Evolutionary conservation across 2,113 vertebrate species (phyloP).

Genomic region (Engraulis encrasicolus): DNA sequence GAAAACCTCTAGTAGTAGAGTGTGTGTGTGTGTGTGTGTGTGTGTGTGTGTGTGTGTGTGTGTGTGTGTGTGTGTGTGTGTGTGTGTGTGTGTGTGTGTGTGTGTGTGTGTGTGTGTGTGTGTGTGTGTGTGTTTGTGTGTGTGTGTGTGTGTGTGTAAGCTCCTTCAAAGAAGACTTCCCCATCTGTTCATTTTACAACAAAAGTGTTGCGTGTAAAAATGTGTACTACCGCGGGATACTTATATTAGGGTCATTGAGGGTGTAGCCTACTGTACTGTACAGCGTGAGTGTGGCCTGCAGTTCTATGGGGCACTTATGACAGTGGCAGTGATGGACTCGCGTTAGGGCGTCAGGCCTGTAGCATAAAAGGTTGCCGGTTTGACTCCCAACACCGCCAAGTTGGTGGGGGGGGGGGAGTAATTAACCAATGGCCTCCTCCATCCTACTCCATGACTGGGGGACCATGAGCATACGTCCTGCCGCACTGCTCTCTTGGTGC

Average conservation of each 20-base stretch:
- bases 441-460: no score
- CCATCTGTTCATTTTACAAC: not conserved
- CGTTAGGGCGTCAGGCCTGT: no score
- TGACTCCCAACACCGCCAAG: no score
- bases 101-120: not conserved
- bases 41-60: slow-evolving; percentile 23
- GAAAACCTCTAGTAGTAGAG: not conserved
- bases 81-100: not conserved
- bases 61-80: not conserved
- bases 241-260: not conserved
- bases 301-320: not conserved
- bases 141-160: no score
- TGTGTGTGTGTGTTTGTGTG: no score
- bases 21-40: not conserved
- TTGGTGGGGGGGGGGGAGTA: no score
- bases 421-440: no score
- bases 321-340: no score
- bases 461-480: no score
- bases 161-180: not conserved
- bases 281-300: not conserved
- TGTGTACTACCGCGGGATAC: not conserved
- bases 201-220: not conserved
- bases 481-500: no score
- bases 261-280: no score
- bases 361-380: no score